Base-by-base conservation (phyloP, 2,888 invertebrate genomes). In the Cryptocephalus moraei region DNA sequence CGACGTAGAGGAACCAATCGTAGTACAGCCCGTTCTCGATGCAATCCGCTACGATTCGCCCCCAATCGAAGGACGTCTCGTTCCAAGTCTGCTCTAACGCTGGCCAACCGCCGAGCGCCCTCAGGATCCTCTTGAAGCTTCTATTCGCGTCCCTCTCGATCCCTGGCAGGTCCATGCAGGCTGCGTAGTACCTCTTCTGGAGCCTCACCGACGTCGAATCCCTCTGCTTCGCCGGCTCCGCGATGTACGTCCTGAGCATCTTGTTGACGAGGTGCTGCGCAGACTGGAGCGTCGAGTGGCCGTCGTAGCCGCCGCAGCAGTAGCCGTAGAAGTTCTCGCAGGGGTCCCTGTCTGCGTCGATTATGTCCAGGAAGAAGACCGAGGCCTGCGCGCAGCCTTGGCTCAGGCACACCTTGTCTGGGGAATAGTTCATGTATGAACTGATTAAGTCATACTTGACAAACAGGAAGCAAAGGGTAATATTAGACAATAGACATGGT, bases 261-360 rank as follows among this genome's bases (percentile, higher is more conserved):
- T 49, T 46, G 6, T 55, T 44, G 12, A 58, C 55, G 8, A 42
- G 36, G 1, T 45, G 42, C 32, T 58, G 50, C 8, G 54, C 34
- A 14, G 44, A 51, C 42, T 45, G 47, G 32, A 45, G 39, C 32
- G 49, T 51, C 42, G 42, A 54, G 41, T 34, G 48, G 32, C 45
- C 49, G 33, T 46, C 42, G 22, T 47, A 51, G n/a, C 50, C 50
- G 1, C 87, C 86, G 59, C 87, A 87, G 0, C 85, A 77, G 62
- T 83, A 87, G 54, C 79, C 73, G 66, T 86, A 86, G 68, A 88
- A 88, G 62, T 87, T 82, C 49, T 86, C 82, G 62, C 87, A 88
- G 0, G 87, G 87, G 54, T 86, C 80, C 9, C 80, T 78, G 1
- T 69, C 65, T 1, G 73, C 67, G 57, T 87, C 81, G 76, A 87